Evolutionary conservation across 2,113 vertebrate species (phyloP).

Genomic region (Phodopus roborovskii): DNA sequence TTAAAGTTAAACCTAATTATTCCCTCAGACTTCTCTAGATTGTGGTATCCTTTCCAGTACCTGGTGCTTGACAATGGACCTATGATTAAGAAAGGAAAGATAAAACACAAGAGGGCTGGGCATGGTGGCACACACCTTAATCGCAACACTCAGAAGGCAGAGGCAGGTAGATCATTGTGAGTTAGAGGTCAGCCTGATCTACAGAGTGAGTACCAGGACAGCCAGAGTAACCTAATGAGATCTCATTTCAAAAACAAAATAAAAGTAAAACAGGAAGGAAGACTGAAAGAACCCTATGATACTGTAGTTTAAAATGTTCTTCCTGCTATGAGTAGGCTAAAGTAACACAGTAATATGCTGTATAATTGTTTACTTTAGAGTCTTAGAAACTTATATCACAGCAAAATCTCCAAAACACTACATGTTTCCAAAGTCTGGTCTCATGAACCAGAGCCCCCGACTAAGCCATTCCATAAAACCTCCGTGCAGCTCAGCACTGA

Average conservation of each 20-base stretch:
- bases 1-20: slow-evolving; percentile 50
- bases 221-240: neutral
- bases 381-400: neutral
- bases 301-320: neutral
- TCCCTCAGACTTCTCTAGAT: slow-evolving; percentile 26
- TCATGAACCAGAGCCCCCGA: neutral
- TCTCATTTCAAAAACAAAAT: neutral
- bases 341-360: neutral
- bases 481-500: neutral
- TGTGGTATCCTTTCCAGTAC: slow-evolving; percentile 26
- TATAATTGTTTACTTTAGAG: neutral
- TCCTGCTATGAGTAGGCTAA: neutral
- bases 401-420: neutral
- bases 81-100: slow-evolving; percentile 23
- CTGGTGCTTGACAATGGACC: slow-evolving; percentile 2
- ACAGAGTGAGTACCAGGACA: neutral
- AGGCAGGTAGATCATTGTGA: neutral
- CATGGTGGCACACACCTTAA: neutral
- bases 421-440: neutral
- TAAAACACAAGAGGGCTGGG: neutral
- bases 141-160: neutral
- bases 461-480: neutral
- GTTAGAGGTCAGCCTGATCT: neutral
- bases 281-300: neutral
- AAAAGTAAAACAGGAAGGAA: accelerated